Evolutionary conservation across 2,113 vertebrate genomes (phyloP), one percentile per base, ranked within the genome.

Genomic region (Silurus glanis): DNA sequence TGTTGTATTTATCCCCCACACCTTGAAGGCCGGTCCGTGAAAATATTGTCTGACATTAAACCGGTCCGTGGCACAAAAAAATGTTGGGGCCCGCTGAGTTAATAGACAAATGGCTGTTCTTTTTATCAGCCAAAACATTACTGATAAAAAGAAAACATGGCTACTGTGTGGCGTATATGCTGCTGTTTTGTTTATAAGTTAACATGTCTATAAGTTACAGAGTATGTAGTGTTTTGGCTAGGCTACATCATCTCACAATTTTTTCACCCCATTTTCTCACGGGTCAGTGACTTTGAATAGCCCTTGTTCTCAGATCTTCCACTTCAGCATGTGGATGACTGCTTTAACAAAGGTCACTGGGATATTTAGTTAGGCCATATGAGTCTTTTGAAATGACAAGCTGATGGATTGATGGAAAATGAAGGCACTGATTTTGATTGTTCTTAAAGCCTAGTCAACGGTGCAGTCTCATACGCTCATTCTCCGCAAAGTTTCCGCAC

Each of bases 401-500:
- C 51, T 19, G 53, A 82, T 21, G 61, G 79, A 9, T 86, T n/a
- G 53, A 59, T 28, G 61, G 55, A 56, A 80, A 84, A 81, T 74
- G 53, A 64, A 82, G 53, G 82, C 80, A 79, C n/a, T 76, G 61
- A 74, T 84, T 84, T 80, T 75, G 67, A 72, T 53, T 74, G 53
- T 66, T 75, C 58, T 67, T 55, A 56, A n/a, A 74, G 61, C 37
- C 49, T 47, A 45, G 85, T 86, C 55, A 49, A 58, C 45, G 4
- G 9, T 19, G 6, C 76, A 1, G 56, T 72, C 56, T 37, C 67
- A 72, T 83, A 51, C 53, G 55, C 67, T 83, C 69, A 80, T 81
- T 86, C 83, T 62, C 79, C 9, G 2, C 25, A 85, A 86, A 82
- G 79, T 85, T 87, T 87, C 83, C 88, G 28, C 80, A 62, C 79